These are phyloP conservation scores for Tetraneura akinire DNA, from an alignment of 1,140 invertebrate genomes.

Conservation along the genomic window DNA sequence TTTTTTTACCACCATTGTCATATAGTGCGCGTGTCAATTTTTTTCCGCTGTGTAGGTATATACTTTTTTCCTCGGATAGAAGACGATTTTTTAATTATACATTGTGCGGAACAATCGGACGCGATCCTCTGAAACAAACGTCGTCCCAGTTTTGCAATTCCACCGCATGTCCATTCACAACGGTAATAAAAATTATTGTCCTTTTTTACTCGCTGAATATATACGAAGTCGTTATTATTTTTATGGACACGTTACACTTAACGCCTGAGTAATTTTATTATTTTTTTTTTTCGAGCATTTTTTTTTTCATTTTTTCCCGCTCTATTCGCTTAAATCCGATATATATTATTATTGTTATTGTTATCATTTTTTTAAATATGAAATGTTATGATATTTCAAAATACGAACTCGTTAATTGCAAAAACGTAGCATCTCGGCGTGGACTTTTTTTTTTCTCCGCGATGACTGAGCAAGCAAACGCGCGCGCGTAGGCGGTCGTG, in stretches of 20 bases:
- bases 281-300: neutral
- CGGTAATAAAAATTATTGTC: conserved; percentile 44
- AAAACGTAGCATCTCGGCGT: neutral
- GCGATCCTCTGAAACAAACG: conserved; percentile 24
- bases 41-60: neutral
- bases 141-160: conserved; percentile 32
- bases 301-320: neutral
- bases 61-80: conserved; percentile 4
- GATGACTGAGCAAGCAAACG: neutral
- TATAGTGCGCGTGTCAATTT: neutral
- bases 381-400: conserved; percentile 7
- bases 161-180: conserved; percentile 18
- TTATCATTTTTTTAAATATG: neutral
- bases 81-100: conserved; percentile 47
- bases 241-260: conserved; percentile 47
- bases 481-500: neutral
- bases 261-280: conserved; percentile 28
- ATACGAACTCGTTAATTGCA: conserved; percentile 12
- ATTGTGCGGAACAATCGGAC: conserved; percentile 29
- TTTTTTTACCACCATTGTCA: conserved; percentile 14
- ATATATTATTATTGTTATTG: neutral
- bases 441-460: neutral
- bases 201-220: conserved; percentile 31
- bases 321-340: neutral
- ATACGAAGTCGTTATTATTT: conserved; percentile 44